Evolutionary conservation across 2,113 vertebrate species (phyloP), one percentile per base, ranked within the genome.

Genomic region (Amblyopsis rosae): DNA sequence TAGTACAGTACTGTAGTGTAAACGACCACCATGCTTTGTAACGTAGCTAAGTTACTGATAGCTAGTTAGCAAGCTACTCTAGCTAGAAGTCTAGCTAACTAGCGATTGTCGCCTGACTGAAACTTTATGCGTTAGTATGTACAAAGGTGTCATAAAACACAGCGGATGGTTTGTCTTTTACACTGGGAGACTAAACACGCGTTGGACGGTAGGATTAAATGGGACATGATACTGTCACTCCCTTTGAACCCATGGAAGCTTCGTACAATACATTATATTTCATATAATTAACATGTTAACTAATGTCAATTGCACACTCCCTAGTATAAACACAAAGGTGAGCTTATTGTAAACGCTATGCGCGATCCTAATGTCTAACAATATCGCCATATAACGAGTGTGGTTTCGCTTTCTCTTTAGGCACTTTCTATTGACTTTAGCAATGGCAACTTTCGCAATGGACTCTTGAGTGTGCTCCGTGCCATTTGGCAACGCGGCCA

Each of bases 381-480:
- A 13, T 54, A 7, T 50, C 49, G 17, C n/a, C 13, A 16, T 17
- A n/a, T 7, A 54, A 9, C 57, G 6, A 1, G 9, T 9, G 1
- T 50, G 0, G 1, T 54, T 15, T n/a, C 6, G 5, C n/a, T n/a
- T 58, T 61, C 3, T 26, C 69, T 41, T 26, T 17, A 76, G 57
- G 26, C 65, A 10, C 67, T 15, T n/a, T 0, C 15, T 26, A 26
- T 26, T 26, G 26, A 26, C 2, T 26, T 26, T 26, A 26, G 26
- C 26, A 26, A 26, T 26, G 26, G 26, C 26, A 26, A 26, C 26
- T 26, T 26, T 26, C 26, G 59, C 59, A 54, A 87, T 87, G 86
- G 76, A 82, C 59, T 76, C 79, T 62, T 89, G 75, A 85, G 71
- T 89, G 75, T 84, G 71, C 32, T 41, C 65, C 54, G 56, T 2